Conservation (phyloP, 2,888 invertebrate species). For the Fissipunctia ypsillon region DNA sequence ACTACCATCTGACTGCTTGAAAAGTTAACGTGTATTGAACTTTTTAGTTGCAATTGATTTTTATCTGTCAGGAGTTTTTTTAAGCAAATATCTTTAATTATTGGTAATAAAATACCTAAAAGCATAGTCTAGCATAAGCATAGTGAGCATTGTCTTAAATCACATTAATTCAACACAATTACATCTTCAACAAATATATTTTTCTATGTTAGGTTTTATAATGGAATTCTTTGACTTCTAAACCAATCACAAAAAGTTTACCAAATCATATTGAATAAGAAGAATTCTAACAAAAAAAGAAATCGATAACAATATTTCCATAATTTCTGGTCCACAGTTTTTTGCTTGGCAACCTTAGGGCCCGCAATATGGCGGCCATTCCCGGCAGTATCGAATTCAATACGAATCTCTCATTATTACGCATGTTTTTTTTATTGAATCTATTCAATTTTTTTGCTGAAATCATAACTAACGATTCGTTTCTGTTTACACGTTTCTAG, state of each 20-base stretch:
- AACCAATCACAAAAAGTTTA: slow-evolving; percentile 18
- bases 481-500: slow-evolving; percentile 27
- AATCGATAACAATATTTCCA: slow-evolving; percentile 43
- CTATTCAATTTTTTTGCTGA: slow-evolving; percentile 53
- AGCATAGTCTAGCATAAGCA: no score
- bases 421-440: slow-evolving; percentile 68
- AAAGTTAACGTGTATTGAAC: no score
- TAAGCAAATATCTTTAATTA: no score
- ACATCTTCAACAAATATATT: neutral
- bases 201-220: neutral
- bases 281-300: slow-evolving; percentile 33
- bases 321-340: slow-evolving; percentile 14
- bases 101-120: no score
- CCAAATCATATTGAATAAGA: slow-evolving; percentile 34
- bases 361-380: slow-evolving; percentile 52
- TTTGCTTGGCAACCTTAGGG: slow-evolving; percentile 57
- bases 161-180: neutral
- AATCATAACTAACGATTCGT: slow-evolving; percentile 49
- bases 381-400: slow-evolving; percentile 59
- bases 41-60: no score
- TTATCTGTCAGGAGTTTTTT: neutral
- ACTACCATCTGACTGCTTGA: no score
- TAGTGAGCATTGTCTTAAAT: no score
- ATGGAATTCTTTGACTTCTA: neutral
- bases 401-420: slow-evolving; percentile 67